Evolutionary conservation across 2,113 vertebrate species (phyloP), one percentile per base, ranked within the genome.

Genomic region (Agapornis roseicollis): DNA sequence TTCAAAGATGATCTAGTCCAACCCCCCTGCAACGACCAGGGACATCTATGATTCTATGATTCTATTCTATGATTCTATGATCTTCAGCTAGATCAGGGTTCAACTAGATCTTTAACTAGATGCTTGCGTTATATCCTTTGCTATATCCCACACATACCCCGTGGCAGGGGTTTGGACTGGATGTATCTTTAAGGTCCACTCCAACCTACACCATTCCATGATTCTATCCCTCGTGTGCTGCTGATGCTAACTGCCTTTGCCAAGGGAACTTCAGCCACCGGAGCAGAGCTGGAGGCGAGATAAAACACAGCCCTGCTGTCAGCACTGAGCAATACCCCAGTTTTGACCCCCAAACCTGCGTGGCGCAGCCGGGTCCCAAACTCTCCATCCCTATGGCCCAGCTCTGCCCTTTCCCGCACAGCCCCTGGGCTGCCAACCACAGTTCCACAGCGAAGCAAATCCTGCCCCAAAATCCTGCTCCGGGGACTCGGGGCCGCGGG

Each of bases 351-450:
- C 4, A 79, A 81, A 12, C 25, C 33, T 0, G 5, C 1, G 4
- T 0, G 3, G 11, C 63, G 13, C 68, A n/a, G 6, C 58, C 9
- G 42, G 28, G 5, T 42, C 10, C 74, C 70, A 5, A 70, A 23
- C 31, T 47, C 41, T 44, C 15, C 66, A 7, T 33, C 6, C 0
- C 91, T 6, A 2, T 0, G 0, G 1, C 2, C 55, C 41, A 1
- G 4, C 23, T 0, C 1, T 50, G 27, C 71, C 47, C 35, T 69
- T 69, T 19, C 13, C 70, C 80, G 13, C 1, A 0, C 0, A 0
- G 5, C 4, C 28, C 60, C 13, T 0, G 2, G 35, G 37, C 23
- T 53, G 33, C 78, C 72, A 83, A 87, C 56, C 50, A 1, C 28
- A 5, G 65, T 80, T 87, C 17, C 2, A 37, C 94, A 9, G 58